Evolutionary conservation across 1,140 invertebrate species (phyloP), one percentile per base, ranked within the genome.

Genomic region (Tyrophagus putrescentiae): DNA sequence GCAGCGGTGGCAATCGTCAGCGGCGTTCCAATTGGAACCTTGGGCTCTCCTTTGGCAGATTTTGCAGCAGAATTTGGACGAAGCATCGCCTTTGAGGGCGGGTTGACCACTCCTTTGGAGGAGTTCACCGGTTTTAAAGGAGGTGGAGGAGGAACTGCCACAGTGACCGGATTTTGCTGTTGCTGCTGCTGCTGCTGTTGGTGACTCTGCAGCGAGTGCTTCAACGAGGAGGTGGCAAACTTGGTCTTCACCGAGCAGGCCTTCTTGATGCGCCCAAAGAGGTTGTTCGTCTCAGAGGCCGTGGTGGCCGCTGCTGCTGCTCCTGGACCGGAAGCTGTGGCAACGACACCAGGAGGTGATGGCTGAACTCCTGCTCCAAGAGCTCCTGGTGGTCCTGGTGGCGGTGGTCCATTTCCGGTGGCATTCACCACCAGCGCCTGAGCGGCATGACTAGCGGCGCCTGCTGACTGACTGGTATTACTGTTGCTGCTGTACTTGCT

Each of bases 201-300:
- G 25, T n/a, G 18, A 3, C 18, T 42, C 41, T 42, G 41, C 50
- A 25, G 34, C 23, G 50, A 53, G 5, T 7, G 23, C 39, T 13
- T 32, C 13, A 27, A 3, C 39, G 52, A 54, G n/a, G 27, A 54
- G 3, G 27, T 27, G 1, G 27, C 13, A 31, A 27, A 54, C 25
- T 54, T 54, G 18, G 13, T 54, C 1, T 27, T 27, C 18, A 54
- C 52, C 11, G 52, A 54, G 27, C 52, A 54, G 3, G 52, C 52
- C 25, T 54, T 54, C 13, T 54, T 54, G 13, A 54, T 54, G 13
- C 52, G 52, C n/a, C 25, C 52, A 54, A 54, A 54, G 2, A 54
- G 3, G 39, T 54, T 54, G 9, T 13, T 27, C n/a, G n/a, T n/a
- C n/a, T n/a, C n/a, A n/a, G n/a, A n/a, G n/a, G n/a, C n/a, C n/a